Evolutionary conservation across 2,888 invertebrate genomes (phyloP).

Genomic region (Pollenia amentaria): DNA sequence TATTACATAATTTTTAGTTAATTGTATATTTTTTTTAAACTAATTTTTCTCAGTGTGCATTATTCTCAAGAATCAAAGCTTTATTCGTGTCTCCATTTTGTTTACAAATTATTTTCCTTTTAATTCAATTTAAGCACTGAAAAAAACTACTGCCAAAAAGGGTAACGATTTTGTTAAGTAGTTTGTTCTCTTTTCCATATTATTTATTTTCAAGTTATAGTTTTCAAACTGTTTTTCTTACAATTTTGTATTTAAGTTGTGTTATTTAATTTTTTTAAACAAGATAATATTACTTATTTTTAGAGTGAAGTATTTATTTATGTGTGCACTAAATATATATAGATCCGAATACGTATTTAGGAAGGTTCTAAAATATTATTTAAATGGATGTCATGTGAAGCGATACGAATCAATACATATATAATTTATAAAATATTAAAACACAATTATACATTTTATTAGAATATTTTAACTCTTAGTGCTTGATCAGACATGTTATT

Average conservation of each 20-base stretch:
- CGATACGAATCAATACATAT: no score
- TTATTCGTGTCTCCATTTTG: slow-evolving; percentile 49
- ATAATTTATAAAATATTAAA: no score
- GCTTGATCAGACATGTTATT: no score
- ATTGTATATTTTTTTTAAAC: slow-evolving; percentile 29
- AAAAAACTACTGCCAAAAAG: slow-evolving; percentile 75
- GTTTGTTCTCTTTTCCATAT: slow-evolving; percentile 14
- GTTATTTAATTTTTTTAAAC: background rate
- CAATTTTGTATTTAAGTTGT: slow-evolving; percentile 4
- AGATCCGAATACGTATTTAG: background rate
- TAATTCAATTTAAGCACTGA: slow-evolving; percentile 69
- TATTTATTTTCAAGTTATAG: slow-evolving; percentile 30
- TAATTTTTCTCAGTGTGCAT: slow-evolving; percentile 74
- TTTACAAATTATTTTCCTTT: slow-evolving; percentile 55
- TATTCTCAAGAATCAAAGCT: slow-evolving; percentile 45
- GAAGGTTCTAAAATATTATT: no score
- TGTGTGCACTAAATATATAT: background rate
- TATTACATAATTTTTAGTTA: slow-evolving; percentile 28
- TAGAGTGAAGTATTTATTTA: background rate
- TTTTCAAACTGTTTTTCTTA: slow-evolving; percentile 4
- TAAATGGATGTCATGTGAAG: no score
- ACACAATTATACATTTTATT: no score
- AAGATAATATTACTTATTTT: background rate
- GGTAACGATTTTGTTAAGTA: slow-evolving; percentile 75
- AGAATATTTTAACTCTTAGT: no score